phyloP scores from a whole-genome alignment of 2,113 vertebrate species.

The Symphodus melops region DNA sequence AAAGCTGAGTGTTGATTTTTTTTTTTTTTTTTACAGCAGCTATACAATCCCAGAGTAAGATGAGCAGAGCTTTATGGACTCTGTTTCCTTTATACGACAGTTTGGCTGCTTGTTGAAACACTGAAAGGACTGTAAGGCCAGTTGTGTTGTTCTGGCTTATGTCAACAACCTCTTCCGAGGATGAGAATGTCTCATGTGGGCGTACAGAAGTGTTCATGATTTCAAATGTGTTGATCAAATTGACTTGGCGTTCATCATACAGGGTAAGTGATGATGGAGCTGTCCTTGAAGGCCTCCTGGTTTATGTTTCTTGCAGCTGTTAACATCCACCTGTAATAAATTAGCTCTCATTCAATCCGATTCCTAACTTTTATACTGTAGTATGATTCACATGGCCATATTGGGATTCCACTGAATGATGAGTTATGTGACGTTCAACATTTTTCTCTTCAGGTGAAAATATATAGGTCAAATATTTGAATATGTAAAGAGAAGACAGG shows the following conservation, averaged over 20 bases:
- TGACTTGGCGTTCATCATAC: slow-evolving; percentile 17
- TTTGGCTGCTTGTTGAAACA: slow-evolving; percentile 20
- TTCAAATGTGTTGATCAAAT: slow-evolving; percentile 56
- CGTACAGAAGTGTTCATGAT: slow-evolving; percentile 2
- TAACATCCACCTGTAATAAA: slow-evolving; percentile 44
- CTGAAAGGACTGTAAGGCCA: slow-evolving; percentile 6
- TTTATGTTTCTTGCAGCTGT: slow-evolving; percentile 25
- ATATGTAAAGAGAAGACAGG: not conserved
- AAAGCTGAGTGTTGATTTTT: slow-evolving; percentile 1
- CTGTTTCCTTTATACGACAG: slow-evolving; percentile 30
- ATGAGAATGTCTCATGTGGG: slow-evolving; percentile 23
- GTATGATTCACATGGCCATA: slow-evolving; percentile 26
- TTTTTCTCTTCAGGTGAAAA: slow-evolving; percentile 5
- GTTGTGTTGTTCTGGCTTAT: slow-evolving; percentile 38
- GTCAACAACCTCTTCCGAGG: slow-evolving; percentile 45
- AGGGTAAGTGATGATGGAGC: slow-evolving; percentile 9
- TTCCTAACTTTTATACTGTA: slow-evolving; percentile 21
- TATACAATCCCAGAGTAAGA: slow-evolving; percentile 12
- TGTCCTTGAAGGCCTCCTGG: slow-evolving; percentile 29
- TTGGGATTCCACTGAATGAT: slow-evolving; percentile 31
- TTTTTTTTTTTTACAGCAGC: slow-evolving; percentile 22
- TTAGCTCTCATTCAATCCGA: slow-evolving; percentile 17
- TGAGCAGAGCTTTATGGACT: slow-evolving; percentile 31
- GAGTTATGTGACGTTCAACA: slow-evolving; percentile 1
- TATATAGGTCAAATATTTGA: slow-evolving; percentile 1